Conservation (phyloP, 2,888 invertebrate genomes). For the Nysson spinosus region DNA sequence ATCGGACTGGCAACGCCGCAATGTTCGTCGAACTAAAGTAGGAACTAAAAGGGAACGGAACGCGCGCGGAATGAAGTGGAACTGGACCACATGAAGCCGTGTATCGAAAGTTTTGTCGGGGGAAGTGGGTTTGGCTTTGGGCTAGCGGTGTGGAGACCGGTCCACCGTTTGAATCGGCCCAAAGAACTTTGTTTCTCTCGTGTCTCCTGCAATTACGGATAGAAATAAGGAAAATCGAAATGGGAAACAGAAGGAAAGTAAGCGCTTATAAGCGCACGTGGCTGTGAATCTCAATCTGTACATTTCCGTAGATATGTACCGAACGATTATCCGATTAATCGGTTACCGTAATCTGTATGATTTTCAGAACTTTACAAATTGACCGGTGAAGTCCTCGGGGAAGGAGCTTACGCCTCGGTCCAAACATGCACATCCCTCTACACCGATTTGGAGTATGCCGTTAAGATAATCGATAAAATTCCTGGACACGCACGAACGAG, state of each 20-base stretch:
- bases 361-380: slow-evolving; percentile 94
- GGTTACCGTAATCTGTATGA: too few species aligned
- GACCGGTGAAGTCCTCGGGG: slow-evolving; percentile 96
- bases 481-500: slow-evolving; percentile 95
- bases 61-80: not conserved
- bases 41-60: not conserved
- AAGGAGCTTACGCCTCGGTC: slow-evolving; percentile 97
- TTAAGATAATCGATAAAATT: slow-evolving; percentile 97
- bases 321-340: too few species aligned
- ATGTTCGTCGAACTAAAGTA: slow-evolving; percentile 21
- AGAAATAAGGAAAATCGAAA: not conserved
- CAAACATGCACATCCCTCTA: slow-evolving; percentile 94
- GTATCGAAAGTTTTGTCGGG: too few species aligned
- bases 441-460: slow-evolving; percentile 96
- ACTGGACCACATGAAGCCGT: not conserved
- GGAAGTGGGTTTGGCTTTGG: slow-evolving; percentile 15
- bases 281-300: too few species aligned
- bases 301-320: not conserved
- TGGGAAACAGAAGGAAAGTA: too few species aligned
- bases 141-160: slow-evolving; percentile 24
- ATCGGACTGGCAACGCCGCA: slow-evolving; percentile 8
- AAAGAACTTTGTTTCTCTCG: too few species aligned
- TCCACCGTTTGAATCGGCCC: too few species aligned
- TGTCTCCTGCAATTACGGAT: too few species aligned
- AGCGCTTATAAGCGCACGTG: too few species aligned